Evolutionary conservation across 2,113 vertebrate genomes (phyloP), one percentile per base, ranked within the genome.

Genomic region (Potamarius usumacintae): DNA sequence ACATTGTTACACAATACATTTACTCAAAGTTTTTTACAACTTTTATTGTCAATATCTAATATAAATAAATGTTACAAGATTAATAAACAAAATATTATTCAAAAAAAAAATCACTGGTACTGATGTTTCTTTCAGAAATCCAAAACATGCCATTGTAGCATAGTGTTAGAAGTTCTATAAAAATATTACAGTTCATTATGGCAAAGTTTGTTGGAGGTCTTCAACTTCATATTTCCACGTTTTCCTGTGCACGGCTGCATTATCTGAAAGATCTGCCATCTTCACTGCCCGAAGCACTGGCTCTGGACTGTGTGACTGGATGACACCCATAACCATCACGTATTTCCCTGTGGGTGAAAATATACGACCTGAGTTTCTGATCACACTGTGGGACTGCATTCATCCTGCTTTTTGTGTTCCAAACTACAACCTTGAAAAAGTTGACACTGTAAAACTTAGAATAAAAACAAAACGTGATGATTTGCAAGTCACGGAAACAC

Each of bases 181-280:
- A 48, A 58, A n/a, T 15, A n/a, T n/a, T 52, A 50, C 34, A 22
- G 71, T 93, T 78, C 18, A 17, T 81, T 85, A 97, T 7, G 93
- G 92, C 15, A 96, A 89, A 78, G 92, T 90, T 91, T 92, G 95
- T 88, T 99, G 97, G 85, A 99, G 93, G 62, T 99, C 97, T 86
- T 98, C 96, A 87, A 98, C 98, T 93, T 98, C 97, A 87, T 97
- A 93, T 62, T 91, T 95, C 98, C 97, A 99, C 96, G 96, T 97
- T 86, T 17, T 90, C 57, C 95, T 93, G 76, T 97, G 96, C 53
- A 97, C 0, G 0, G 92, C 93, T 0, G 96, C 94, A 42, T 96
- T 96, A 85, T 95, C 95, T 0, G 97, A 97, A 15, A 99, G 97
- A 90, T 98, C 97, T 0, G 96, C 97, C 94, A 99, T 96, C 94